Conservation (phyloP, 2,113 vertebrate genomes). For the Bos javanicus region DNA sequence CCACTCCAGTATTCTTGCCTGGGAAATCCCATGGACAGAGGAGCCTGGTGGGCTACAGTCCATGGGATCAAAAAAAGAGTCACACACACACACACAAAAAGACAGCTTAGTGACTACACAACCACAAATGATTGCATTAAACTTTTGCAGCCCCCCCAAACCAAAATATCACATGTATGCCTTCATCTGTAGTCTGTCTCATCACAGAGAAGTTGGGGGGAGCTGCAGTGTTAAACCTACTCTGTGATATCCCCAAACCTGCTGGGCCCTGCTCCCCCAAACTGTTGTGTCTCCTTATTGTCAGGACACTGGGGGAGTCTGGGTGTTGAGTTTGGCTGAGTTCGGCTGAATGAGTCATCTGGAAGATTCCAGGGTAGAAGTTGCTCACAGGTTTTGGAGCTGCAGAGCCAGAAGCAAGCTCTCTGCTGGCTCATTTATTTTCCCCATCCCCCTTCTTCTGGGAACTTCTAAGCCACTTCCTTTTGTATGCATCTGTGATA, state of each 20-base stretch:
- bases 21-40: not conserved
- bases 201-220: not conserved
- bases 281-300: not conserved
- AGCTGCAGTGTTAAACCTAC: not conserved
- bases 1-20: not conserved
- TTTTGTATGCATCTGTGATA: not conserved
- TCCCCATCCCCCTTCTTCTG: not conserved
- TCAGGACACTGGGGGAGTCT: not conserved
- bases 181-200: not conserved
- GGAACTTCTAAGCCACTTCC: not conserved
- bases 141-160: not conserved
- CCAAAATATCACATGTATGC: not conserved
- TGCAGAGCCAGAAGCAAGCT: not conserved
- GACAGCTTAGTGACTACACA: not conserved
- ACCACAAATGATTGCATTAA: not conserved
- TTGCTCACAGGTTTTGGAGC: not conserved
- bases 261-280: rapidly evolving
- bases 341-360: not conserved
- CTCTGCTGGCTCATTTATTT: not conserved
- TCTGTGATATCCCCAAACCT: not conserved
- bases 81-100: not conserved
- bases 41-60: not conserved
- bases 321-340: not conserved
- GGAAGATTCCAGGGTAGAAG: not conserved
- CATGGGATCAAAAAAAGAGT: not conserved